Evolutionary conservation across 2,888 invertebrate species (phyloP).

Genomic region (Sarcophaga variegata): DNA sequence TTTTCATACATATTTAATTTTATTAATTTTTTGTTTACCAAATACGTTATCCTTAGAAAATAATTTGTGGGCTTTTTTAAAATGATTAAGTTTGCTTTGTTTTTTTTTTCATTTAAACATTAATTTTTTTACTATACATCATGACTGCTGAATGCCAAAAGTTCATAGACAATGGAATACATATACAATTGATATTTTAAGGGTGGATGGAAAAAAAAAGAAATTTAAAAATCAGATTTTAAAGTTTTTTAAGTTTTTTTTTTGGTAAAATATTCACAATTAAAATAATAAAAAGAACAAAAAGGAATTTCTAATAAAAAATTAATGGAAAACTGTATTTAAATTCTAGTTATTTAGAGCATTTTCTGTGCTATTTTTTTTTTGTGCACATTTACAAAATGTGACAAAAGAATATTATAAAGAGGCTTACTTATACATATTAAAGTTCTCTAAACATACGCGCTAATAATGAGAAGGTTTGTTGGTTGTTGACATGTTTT

Average conservation of each 20-base stretch:
- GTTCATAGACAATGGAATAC: slow-evolving; percentile 22
- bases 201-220: not conserved
- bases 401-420: slow-evolving; percentile 25
- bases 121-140: slow-evolving; percentile 46
- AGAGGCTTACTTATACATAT: not conserved
- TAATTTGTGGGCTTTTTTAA: slow-evolving; percentile 18
- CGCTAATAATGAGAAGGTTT: slow-evolving; percentile 47
- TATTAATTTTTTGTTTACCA: slow-evolving; percentile 37
- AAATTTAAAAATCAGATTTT: not conserved
- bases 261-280: slow-evolving; percentile 12
- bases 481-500: slow-evolving; percentile 5
- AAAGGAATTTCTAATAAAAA: slow-evolving; percentile 17
- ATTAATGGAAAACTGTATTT: slow-evolving; percentile 35
- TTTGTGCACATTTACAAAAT: slow-evolving; percentile 56
- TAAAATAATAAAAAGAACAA: slow-evolving; percentile 45
- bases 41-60: slow-evolving; percentile 50
- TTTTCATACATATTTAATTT: slow-evolving; percentile 33
- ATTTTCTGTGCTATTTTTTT: not conserved
- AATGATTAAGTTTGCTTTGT: not conserved
- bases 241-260: not conserved
- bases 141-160: slow-evolving; percentile 39
- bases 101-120: not conserved
- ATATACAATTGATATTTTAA: slow-evolving; percentile 10
- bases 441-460: slow-evolving; percentile 42
- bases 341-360: not conserved